Base-by-base conservation (phyloP, 1,140 invertebrate genomes). In the Solenopsis fugax region DNA sequence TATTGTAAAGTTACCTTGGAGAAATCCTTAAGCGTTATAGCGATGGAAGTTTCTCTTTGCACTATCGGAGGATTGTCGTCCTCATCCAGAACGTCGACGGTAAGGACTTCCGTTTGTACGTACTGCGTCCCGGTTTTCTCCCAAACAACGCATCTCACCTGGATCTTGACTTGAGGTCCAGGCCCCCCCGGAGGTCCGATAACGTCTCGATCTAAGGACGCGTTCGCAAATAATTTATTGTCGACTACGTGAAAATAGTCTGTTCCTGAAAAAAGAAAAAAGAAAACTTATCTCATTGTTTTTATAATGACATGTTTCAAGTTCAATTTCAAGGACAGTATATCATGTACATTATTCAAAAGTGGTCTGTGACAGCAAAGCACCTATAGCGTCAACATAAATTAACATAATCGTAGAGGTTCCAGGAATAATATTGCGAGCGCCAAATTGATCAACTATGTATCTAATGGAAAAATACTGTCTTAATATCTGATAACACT, bases 1-100 rank as follows among this genome's bases (percentile, higher is more conserved):
- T 85, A 76, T 54, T 29, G 41, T 58, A 65, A 58, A 58, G 87
- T 93, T 88, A 95, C 95, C 91, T 86, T 75, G 4, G 64, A 86
- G 50, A 95, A 94, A 6, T 94, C 93, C 13, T 77, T 48, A 4
- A 95, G 86, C 3, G 69, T 87, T 65, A 95, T 93, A 6, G 92
- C 77, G 50, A 86, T 93, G 2, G 71, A 88, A 62, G 90, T 90
- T 4, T 84, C 67, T 1, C 85, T 91, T 62, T 95, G 95, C 12
- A 90, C 89, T 0, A 92, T 75, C 0, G 95, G 95, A 6, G 95
- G 94, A 93, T 95, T 96, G 76, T 96, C 95, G 77, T 96, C 94
- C 45, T 95, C 87, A 87, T 96, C 95, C 48, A 95, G 76, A 21
- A 95, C 81, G 16, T 93, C 92, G 12, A 95, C 76, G 9, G 50